Conservation (phyloP, 2,888 invertebrate genomes). For the Diarsia rubi region DNA sequence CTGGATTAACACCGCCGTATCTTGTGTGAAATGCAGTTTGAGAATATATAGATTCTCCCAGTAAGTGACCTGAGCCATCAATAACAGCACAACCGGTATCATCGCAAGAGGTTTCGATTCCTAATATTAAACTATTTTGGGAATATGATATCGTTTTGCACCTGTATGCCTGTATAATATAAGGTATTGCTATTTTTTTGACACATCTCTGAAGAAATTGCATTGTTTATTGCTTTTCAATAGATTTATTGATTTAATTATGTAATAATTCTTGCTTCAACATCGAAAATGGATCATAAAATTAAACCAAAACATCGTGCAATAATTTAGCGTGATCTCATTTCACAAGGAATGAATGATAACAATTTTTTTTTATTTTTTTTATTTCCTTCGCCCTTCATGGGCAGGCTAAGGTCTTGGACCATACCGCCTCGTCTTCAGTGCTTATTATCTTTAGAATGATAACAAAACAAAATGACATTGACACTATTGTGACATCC, state of each 20-base stretch:
- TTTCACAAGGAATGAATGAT: background rate
- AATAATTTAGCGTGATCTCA: background rate
- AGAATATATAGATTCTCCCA: slow-evolving; percentile 95
- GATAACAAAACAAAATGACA: background rate
- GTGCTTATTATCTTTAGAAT: no score
- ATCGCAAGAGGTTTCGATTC: slow-evolving; percentile 99
- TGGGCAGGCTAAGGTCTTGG: no score
- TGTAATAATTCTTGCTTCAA: slow-evolving; percentile 5
- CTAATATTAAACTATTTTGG: slow-evolving; percentile 90
- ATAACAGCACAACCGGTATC: slow-evolving; percentile 98
- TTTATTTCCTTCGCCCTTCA: no score
- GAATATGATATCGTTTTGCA: slow-evolving; percentile 30
- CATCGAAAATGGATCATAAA: background rate
- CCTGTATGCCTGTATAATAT: slow-evolving; percentile 15
- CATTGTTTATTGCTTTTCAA: slow-evolving; percentile 17
- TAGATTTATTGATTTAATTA: slow-evolving; percentile 1
- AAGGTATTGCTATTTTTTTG: slow-evolving; percentile 4
- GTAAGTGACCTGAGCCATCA: slow-evolving; percentile 92
- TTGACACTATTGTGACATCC: background rate
- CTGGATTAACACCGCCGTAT: slow-evolving; percentile 97
- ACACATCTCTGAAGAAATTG: slow-evolving; percentile 21
- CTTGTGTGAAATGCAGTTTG: slow-evolving; percentile 94
- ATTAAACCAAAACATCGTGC: slow-evolving; percentile 1
- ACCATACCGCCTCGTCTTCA: no score
- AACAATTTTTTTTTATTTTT: no score